Percentiles rank a stretch among this genome's conserved stretches.
These are phyloP conservation scores for Aphaenogaster rudis DNA, from an alignment of 1,140 invertebrate species.

Conservation along the genomic window DNA sequence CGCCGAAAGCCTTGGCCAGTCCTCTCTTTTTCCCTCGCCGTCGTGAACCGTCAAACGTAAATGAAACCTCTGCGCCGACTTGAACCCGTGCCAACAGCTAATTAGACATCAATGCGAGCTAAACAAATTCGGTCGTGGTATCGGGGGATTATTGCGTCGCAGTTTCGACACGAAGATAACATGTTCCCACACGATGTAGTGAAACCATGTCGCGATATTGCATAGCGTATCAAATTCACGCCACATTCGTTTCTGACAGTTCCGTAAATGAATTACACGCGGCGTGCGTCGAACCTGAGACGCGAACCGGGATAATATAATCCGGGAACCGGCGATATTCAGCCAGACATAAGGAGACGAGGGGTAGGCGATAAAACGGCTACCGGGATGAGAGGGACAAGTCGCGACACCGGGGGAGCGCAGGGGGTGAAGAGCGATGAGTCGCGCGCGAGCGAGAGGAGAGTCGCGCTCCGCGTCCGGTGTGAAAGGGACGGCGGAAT, in stretches of 20 bases:
- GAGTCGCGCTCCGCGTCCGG: neutral
- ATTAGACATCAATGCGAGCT: constrained; percentile 63
- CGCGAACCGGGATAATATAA: neutral
- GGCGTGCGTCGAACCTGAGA: constrained; percentile 23
- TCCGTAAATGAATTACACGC: constrained; percentile 42
- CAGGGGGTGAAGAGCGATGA: constrained; percentile 5
- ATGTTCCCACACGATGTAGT: neutral
- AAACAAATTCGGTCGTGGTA: constrained; percentile 45
- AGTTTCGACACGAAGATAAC: constrained; percentile 11
- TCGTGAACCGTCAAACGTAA: constrained; percentile 47
- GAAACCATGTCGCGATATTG: neutral
- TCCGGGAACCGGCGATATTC: constrained; percentile 16
- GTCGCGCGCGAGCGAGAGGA: constrained; percentile 26
- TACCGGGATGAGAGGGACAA: constrained; percentile 62
- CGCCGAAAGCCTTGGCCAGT: constrained; percentile 1
- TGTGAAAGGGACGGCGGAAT: constrained; percentile 69
- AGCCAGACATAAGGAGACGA: constrained; percentile 19
- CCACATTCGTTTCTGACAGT: neutral
- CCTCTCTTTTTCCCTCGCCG: constrained; percentile 4
- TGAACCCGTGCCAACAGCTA: constrained; percentile 52
- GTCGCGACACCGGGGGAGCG: neutral
- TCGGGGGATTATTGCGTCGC: constrained; percentile 34
- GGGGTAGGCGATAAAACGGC: constrained; percentile 60
- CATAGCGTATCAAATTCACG: neutral
- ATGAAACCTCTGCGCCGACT: constrained; percentile 48